These are phyloP conservation scores for Caenorhabditis inopinata DNA, from an alignment of 1,140 invertebrate genomes.

Conservation along the genomic window DNA sequence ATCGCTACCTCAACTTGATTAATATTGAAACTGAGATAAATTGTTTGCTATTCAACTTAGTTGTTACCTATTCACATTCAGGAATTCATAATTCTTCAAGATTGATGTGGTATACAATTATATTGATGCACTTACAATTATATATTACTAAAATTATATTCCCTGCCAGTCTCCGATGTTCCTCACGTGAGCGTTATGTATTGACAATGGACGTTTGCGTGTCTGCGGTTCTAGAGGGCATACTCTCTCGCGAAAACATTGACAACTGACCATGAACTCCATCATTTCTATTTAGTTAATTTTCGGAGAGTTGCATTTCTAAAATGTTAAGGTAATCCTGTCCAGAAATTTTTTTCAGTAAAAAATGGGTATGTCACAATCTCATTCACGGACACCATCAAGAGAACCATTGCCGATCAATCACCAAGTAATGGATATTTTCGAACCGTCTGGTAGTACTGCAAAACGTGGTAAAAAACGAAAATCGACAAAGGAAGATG, in stretches of 20 bases:
- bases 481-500: background rate
- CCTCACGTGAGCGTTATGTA: background rate
- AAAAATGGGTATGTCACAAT: background rate
- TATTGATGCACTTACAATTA: too few species aligned
- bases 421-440: conserved; percentile 3
- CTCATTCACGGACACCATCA: background rate
- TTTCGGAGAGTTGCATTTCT: too few species aligned
- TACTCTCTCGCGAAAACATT: background rate
- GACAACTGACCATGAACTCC: background rate
- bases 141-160: too few species aligned
- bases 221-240: background rate
- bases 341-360: background rate
- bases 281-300: too few species aligned
- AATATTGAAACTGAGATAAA: too few species aligned
- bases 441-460: background rate
- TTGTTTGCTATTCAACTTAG: too few species aligned
- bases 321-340: too few species aligned
- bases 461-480: background rate
- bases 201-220: background rate
- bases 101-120: too few species aligned
- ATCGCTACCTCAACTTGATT: too few species aligned
- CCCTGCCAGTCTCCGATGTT: too few species aligned
- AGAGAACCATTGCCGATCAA: background rate
- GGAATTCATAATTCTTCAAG: too few species aligned
- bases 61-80: too few species aligned